These are phyloP conservation scores for Sphaerophoria taeniata DNA, from an alignment of 2,888 invertebrate species.

Conservation along the genomic window DNA sequence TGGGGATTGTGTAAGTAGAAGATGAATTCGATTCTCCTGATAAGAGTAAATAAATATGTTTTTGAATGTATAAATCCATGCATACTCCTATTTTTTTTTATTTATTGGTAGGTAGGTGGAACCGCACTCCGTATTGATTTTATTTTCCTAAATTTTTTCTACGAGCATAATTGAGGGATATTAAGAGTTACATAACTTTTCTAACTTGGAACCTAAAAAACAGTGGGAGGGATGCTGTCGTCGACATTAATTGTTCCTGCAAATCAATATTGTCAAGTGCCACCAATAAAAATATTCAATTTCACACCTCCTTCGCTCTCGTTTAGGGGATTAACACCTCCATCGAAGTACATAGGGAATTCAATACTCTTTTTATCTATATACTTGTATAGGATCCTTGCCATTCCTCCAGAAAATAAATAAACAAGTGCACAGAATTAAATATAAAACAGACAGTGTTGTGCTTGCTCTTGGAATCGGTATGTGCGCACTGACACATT, in stretches of 20 bases:
- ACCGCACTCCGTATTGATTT: too few relatives aligned
- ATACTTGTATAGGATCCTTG: conserved; percentile 31
- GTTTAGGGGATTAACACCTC: conserved; percentile 66
- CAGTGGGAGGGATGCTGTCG: conserved; percentile 27
- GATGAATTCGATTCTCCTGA: conserved; percentile 66
- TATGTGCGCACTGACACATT: conserved; percentile 75
- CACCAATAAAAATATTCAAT: conserved; percentile 58
- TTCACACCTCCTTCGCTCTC: conserved; percentile 52
- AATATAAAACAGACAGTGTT: conserved; percentile 64
- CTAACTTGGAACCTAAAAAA: too few relatives aligned
- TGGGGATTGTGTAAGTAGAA: conserved; percentile 57
- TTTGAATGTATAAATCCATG: conserved; percentile 35
- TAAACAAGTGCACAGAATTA: conserved; percentile 72
- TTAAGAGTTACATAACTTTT: too few relatives aligned
- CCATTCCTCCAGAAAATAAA: conserved; percentile 62
- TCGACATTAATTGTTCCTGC: conserved; percentile 39
- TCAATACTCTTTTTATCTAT: too few relatives aligned
- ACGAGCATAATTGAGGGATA: neutral
- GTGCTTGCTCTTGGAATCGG: conserved; percentile 59
- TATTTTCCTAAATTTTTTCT: neutral
- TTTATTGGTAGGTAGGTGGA: neutral
- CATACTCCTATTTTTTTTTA: conserved; percentile 21
- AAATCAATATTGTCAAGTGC: conserved; percentile 68
- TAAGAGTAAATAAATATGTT: conserved; percentile 68
- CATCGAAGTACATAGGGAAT: neutral